A percentile compares a stretch with the other conserved stretches of the same genome.
Evolutionary conservation across 1,140 invertebrate species (phyloP).

Genomic region (Drosophila obscura): DNA sequence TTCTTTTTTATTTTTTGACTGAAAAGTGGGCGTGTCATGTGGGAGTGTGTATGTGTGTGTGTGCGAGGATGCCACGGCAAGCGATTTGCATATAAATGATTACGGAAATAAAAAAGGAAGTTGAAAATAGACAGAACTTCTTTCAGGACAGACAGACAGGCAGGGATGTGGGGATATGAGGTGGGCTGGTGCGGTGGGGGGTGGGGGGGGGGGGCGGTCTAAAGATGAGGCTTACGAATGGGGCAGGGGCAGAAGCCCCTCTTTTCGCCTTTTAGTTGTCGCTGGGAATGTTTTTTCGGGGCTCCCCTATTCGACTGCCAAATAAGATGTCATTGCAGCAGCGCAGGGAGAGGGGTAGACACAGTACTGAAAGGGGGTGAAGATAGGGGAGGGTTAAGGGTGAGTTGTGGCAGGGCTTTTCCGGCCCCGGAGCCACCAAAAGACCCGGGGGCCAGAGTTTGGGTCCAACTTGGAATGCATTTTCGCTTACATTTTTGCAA

Average conservation of each 20-base stretch:
- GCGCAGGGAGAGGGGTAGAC: not conserved
- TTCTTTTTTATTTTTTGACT: slow-evolving; percentile 14
- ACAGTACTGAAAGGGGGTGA: not conserved
- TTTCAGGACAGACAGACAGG: slow-evolving; percentile 4
- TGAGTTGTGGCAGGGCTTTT: not conserved
- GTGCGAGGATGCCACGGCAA: slow-evolving; percentile 49
- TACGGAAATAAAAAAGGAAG: slow-evolving; percentile 81
- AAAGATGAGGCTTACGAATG: too few species aligned
- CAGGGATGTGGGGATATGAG: slow-evolving; percentile 12
- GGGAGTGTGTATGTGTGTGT: slow-evolving; percentile 36
- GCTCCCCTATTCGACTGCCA: slow-evolving; percentile 30
- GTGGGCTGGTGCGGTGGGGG: not conserved
- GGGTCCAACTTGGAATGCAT: slow-evolving; percentile 38
- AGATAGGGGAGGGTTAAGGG: not conserved
- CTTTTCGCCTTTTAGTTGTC: slow-evolving; percentile 19
- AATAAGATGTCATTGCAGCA: slow-evolving; percentile 63
- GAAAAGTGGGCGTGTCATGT: slow-evolving; percentile 34
- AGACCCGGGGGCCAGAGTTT: not conserved
- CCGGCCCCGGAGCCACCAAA: not conserved
- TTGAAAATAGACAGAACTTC: slow-evolving; percentile 75
- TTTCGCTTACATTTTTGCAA: slow-evolving; percentile 71
- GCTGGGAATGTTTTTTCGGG: slow-evolving; percentile 28
- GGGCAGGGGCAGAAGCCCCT: too few species aligned
- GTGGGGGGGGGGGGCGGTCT: not conserved
- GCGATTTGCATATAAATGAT: slow-evolving; percentile 82